Evolutionary conservation across 2,113 vertebrate species (phyloP).

Genomic region (Silurus asotus): DNA sequence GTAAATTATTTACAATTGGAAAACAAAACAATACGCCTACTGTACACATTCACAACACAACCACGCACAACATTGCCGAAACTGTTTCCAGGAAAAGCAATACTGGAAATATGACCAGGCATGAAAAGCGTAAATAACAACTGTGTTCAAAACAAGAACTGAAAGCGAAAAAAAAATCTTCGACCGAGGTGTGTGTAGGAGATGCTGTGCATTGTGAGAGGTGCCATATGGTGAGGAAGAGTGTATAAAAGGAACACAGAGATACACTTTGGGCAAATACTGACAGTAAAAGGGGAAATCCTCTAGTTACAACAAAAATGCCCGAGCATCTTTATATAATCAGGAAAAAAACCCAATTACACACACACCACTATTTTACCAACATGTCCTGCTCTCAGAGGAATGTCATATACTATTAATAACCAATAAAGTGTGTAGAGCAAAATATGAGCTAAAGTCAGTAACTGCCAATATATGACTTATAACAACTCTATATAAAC

Average conservation of each 20-base stretch:
- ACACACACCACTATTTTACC: background rate
- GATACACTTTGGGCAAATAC: background rate
- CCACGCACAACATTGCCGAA: background rate
- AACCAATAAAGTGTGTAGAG: background rate
- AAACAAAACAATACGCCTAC: slow-evolving; percentile 13
- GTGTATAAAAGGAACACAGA: background rate
- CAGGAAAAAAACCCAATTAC: background rate
- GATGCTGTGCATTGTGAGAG: background rate
- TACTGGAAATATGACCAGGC: slow-evolving; percentile 2
- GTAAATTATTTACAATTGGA: background rate
- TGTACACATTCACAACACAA: slow-evolving; percentile 1
- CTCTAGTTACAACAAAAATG: slow-evolving; percentile 8
- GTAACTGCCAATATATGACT: background rate
- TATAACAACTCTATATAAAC: background rate
- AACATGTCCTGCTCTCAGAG: background rate
- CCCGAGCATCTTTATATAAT: slow-evolving; percentile 3
- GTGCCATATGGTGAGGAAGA: background rate
- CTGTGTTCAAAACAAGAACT: background rate
- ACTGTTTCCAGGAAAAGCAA: background rate
- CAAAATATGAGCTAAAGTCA: background rate
- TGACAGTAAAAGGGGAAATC: slow-evolving; percentile 16
- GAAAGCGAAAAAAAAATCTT: background rate
- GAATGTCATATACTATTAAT: background rate
- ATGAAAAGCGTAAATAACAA: background rate
- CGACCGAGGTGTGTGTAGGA: background rate